phyloP scores from a whole-genome alignment of 2,797 vertebrate genomes.

The Limnodromus scolopaceus region DNA sequence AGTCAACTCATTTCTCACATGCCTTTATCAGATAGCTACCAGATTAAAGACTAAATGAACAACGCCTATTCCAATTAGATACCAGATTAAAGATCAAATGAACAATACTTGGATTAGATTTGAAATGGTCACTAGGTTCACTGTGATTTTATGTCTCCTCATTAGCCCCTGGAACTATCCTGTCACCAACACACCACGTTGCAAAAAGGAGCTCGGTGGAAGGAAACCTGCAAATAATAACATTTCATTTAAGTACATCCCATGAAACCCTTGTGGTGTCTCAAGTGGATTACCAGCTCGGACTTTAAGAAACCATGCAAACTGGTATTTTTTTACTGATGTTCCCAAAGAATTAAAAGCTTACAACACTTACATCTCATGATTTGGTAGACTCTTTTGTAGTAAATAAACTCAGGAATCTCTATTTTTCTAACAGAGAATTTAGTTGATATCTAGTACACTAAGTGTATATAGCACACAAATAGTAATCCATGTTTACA shows the following conservation, averaged over 20 bases:
- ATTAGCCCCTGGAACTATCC: background rate
- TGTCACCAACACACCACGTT: background rate
- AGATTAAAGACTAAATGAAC: slow-evolving; percentile 12
- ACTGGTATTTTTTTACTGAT: background rate
- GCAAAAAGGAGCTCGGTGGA: background rate
- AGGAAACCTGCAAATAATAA: background rate
- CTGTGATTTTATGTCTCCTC: background rate
- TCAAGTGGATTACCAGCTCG: background rate
- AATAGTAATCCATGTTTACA: background rate
- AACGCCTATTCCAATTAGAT: background rate
- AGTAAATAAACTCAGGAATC: background rate
- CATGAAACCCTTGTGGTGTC: background rate
- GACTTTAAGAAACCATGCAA: background rate
- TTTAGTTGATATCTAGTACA: background rate
- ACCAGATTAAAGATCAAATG: background rate
- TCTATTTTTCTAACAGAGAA: background rate
- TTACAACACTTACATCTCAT: background rate
- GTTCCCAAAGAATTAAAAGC: background rate
- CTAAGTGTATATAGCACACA: background rate
- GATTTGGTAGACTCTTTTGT: background rate
- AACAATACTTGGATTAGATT: background rate
- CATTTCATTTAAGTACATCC: background rate
- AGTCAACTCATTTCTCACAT: background rate
- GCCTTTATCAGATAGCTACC: background rate
- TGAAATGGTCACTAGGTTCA: background rate